Conservation (phyloP, 2,797 vertebrate species). For the Melanotaenia boesemani region DNA sequence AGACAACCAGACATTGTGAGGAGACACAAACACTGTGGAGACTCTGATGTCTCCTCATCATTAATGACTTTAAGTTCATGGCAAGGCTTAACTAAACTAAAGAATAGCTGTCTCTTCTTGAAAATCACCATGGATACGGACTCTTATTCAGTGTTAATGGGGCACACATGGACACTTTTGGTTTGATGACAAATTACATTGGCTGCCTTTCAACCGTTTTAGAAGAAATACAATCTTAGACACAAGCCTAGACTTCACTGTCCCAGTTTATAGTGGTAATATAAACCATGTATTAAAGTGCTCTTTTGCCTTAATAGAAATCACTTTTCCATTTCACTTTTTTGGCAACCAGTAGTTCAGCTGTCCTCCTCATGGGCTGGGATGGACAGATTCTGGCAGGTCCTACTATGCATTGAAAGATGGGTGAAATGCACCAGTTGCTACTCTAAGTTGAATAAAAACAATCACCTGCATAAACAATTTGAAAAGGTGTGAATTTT, state of each 20-base stretch:
- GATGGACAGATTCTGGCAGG: slow-evolving; percentile 48
- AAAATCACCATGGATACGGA: slow-evolving; percentile 65
- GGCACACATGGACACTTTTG: slow-evolving; percentile 52
- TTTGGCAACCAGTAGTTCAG: slow-evolving; percentile 49
- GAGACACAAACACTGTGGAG: slow-evolving; percentile 12
- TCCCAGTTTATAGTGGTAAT: slow-evolving; percentile 56
- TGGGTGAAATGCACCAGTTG: slow-evolving; percentile 35
- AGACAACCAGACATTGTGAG: slow-evolving; percentile 44
- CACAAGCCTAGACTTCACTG: slow-evolving; percentile 31
- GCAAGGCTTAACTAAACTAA: slow-evolving; percentile 41
- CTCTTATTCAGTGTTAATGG: slow-evolving; percentile 66
- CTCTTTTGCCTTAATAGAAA: slow-evolving; percentile 63
- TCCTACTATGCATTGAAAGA: slow-evolving; percentile 33
- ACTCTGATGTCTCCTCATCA: slow-evolving; percentile 44
- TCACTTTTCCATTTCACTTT: slow-evolving; percentile 56
- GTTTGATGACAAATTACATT: slow-evolving; percentile 70
- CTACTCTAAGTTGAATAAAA: slow-evolving; percentile 47
- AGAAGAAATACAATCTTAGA: slow-evolving; percentile 46
- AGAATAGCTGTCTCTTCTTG: slow-evolving; percentile 45
- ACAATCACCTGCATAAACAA: slow-evolving; percentile 14
- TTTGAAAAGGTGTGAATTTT: slow-evolving; percentile 22
- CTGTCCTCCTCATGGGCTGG: slow-evolving; percentile 39
- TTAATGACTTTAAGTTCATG: slow-evolving; percentile 70
- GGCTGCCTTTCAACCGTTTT: slow-evolving; percentile 56
- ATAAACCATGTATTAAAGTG: slow-evolving; percentile 56